Base-by-base conservation (phyloP, 2,797 vertebrate species). In the Syngnathus acus region DNA sequence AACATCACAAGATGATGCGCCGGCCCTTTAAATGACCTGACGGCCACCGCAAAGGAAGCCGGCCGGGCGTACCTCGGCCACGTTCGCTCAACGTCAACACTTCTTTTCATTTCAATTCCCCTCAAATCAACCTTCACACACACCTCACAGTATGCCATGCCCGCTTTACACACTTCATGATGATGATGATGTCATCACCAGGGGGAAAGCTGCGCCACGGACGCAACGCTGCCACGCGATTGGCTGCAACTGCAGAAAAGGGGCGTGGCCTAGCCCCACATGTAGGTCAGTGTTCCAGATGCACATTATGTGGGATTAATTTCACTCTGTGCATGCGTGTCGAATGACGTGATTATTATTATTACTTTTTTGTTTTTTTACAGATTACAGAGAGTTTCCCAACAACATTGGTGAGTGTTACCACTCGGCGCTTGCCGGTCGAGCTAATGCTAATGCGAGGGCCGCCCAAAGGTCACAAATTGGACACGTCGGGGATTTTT, bases 271-370 rank as follows among this genome's bases (percentile, higher is more conserved):
- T 38, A 1, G 0, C 16, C 23, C 54, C 55, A 80, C 68, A 82
- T 86, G 70, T 86, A 76, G 82, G 85, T 88, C 85, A 87, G 75
- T 84, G 74, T 86, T 69, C 64, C 82, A 78, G 72, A 70, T 48
- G 67, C 71, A 77, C 82, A 83, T 87, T 77, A 83, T 59, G 62
- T 21, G 0, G 64, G 82, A 86, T 87, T 85, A 83, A 26, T 62
- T 74, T 54, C 55, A 45, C 42, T 60, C 10, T 14, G 53, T 8
- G 1, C 13, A 5, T 17, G 6, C 7, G 26, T 16, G 1, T 8
- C 11, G 6, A 16, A 58, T 17, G 13, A 6, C 6, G 21, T 38
- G 32, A 10, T 1, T 43, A 26, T 45, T 62, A 32, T 32, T 32
- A 32, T 26, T 60, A 59, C 19, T 13, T 1, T 10, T 40, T 23